These are phyloP conservation scores for Drosophila watanabei DNA, from an alignment of 1,140 invertebrate species.

Conservation along the genomic window DNA sequence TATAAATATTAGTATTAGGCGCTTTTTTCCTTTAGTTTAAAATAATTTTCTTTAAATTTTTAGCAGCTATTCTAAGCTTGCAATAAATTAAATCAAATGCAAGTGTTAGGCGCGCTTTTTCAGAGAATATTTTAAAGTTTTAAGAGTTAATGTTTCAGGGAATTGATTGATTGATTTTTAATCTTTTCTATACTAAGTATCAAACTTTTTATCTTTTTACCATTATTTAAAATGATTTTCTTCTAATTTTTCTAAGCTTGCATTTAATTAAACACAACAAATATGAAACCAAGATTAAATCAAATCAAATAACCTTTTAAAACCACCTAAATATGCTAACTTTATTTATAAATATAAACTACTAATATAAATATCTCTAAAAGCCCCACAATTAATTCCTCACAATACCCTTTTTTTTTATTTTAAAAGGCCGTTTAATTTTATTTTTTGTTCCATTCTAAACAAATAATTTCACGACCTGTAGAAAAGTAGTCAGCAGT, in stretches of 20 bases:
- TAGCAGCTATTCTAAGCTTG: neutral
- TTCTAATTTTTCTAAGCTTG: too few relatives aligned
- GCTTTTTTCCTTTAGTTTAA: too few relatives aligned
- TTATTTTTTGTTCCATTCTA: constrained; percentile 61
- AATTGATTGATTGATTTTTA: too few relatives aligned
- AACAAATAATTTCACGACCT: constrained; percentile 61
- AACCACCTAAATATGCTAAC: neutral
- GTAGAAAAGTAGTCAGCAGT: constrained; percentile 45
- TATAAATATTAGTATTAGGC: too few relatives aligned
- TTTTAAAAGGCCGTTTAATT: constrained; percentile 48
- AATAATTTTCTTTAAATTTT: neutral
- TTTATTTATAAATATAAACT: neutral
- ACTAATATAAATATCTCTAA: neutral
- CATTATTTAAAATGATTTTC: too few relatives aligned
- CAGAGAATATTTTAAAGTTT: too few relatives aligned
- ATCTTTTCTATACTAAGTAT: too few relatives aligned
- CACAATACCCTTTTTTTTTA: constrained; percentile 12
- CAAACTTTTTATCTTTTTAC: too few relatives aligned
- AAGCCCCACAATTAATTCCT: neutral
- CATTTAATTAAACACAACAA: neutral
- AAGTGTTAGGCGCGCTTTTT: too few relatives aligned
- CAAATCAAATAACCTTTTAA: neutral
- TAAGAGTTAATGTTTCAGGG: too few relatives aligned
- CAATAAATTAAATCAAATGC: neutral
- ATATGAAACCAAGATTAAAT: neutral